phyloP scores from a whole-genome alignment of 2,113 vertebrate genomes.

The Melozone crissalis region DNA sequence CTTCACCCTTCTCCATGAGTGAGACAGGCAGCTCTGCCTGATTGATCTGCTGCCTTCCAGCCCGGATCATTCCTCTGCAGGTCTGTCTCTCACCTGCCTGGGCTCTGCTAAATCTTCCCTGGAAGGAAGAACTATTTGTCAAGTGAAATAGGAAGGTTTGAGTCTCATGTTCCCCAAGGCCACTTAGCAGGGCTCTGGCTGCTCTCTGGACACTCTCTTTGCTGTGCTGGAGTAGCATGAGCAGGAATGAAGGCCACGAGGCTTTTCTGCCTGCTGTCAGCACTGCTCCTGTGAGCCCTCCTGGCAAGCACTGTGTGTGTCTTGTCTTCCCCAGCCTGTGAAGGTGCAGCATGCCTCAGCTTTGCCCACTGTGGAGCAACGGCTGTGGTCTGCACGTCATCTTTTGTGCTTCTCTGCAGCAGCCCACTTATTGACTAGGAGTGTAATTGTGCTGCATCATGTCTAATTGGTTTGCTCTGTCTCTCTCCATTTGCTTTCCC shows the following conservation, averaged over 20 bases:
- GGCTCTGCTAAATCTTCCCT: constrained; percentile 24
- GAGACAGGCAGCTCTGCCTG: background rate
- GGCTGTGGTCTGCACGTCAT: background rate
- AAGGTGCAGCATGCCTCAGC: accelerated
- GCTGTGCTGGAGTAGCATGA: accelerated
- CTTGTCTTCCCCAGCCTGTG: background rate
- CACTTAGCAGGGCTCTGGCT: background rate
- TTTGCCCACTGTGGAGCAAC: background rate
- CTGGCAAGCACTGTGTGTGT: background rate
- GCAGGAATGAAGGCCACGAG: background rate
- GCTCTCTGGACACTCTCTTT: background rate
- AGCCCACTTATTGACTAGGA: background rate
- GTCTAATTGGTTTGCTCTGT: constrained; percentile 44
- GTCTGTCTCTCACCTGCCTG: constrained; percentile 36
- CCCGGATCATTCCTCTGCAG: background rate
- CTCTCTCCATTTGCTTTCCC: constrained; percentile 13
- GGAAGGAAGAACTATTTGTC: constrained; percentile 33
- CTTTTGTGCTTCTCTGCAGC: constrained; percentile 6
- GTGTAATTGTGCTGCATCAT: constrained; percentile 30
- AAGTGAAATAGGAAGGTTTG: background rate
- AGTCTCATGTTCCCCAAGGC: background rate
- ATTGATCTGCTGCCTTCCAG: constrained; percentile 35
- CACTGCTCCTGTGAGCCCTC: background rate
- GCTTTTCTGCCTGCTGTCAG: background rate
- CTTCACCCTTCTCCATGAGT: background rate